These are phyloP conservation scores for Silurus meridionalis DNA, from an alignment of 2,113 vertebrate genomes.

Conservation along the genomic window DNA sequence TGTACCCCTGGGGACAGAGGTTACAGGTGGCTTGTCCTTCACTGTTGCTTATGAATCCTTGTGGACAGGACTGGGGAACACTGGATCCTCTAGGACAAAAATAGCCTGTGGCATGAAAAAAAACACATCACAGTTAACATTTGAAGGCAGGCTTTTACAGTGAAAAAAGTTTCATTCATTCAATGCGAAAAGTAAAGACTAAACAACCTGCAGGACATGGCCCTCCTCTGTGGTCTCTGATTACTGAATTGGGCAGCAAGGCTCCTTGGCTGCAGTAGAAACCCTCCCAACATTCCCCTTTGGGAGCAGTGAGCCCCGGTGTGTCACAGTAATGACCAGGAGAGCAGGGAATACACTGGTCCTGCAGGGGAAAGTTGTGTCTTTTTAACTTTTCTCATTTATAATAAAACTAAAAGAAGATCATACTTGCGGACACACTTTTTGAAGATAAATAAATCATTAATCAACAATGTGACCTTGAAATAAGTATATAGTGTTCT, in stretches of 20 bases:
- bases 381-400: background rate
- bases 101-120: slow-evolving; percentile 71
- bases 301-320: slow-evolving; percentile 72
- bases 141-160: slow-evolving; percentile 11
- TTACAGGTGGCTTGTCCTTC: slow-evolving; percentile 73
- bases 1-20: slow-evolving; percentile 83
- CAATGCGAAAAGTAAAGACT: background rate
- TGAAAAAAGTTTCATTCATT: slow-evolving; percentile 13
- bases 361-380: slow-evolving; percentile 61
- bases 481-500: background rate
- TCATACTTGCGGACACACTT: background rate
- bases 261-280: slow-evolving; percentile 81
- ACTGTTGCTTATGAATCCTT: slow-evolving; percentile 77
- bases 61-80: slow-evolving; percentile 76
- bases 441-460: background rate
- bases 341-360: slow-evolving; percentile 67
- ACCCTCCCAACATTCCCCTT: slow-evolving; percentile 79
- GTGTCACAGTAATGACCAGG: slow-evolving; percentile 81
- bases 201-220: slow-evolving; percentile 79
- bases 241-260: slow-evolving; percentile 66
- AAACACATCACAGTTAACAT: background rate
- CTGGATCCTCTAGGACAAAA: slow-evolving; percentile 81
- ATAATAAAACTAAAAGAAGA: background rate
- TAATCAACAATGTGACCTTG: background rate
- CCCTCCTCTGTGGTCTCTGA: slow-evolving; percentile 69